These are phyloP conservation scores for Disparrhopalites patrizii DNA, from an alignment of 2,888 invertebrate genomes.

Conservation along the genomic window DNA sequence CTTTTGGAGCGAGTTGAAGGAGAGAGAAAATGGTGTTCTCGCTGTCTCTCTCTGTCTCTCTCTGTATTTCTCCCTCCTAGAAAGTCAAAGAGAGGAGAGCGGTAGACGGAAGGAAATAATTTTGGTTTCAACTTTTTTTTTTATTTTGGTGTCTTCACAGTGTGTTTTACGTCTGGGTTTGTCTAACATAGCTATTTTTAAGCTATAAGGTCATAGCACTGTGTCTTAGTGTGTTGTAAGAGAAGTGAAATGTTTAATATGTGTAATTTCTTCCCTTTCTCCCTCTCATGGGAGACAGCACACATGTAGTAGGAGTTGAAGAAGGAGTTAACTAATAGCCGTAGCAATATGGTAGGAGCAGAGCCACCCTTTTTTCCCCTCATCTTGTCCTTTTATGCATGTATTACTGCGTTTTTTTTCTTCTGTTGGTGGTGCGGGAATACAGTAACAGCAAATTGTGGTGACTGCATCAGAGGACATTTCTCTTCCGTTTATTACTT, in stretches of 20 bases:
- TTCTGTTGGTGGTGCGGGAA: no score
- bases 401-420: background rate
- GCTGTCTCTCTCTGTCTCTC: background rate
- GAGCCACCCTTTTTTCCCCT: background rate
- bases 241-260: conserved; percentile 16
- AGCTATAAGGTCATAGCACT: conserved; percentile 27
- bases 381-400: background rate
- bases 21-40: background rate
- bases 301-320: background rate
- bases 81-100: background rate
- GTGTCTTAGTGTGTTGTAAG: conserved; percentile 7
- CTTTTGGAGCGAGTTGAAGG: background rate
- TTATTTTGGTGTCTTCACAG: background rate
- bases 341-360: no score
- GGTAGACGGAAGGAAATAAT: background rate
- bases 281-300: background rate
- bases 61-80: no score
- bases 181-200: conserved; percentile 17
- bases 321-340: background rate
- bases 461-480: no score
- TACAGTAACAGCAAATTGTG: no score
- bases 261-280: background rate
- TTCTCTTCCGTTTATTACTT: no score
- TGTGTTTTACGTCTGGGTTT: conserved; percentile 11
- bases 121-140: background rate